These are phyloP conservation scores for Chiloscyllium plagiosum DNA, from an alignment of 2,113 vertebrate species.

Conservation along the genomic window DNA sequence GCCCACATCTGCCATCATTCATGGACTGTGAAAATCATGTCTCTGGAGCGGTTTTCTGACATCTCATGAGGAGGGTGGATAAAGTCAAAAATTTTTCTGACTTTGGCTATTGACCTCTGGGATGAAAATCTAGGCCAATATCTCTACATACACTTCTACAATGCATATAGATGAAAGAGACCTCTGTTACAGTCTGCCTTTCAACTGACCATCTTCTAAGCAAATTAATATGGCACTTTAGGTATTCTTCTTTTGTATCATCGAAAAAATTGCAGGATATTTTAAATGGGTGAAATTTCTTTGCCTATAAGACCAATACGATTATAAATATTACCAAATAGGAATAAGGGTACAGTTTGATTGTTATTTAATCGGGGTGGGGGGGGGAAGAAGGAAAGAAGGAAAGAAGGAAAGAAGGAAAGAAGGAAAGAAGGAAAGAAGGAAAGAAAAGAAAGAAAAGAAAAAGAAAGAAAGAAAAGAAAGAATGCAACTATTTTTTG, in stretches of 20 bases:
- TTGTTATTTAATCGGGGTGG: neutral
- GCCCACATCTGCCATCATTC: too few species aligned
- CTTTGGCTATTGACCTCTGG: too few species aligned
- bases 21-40: too few species aligned
- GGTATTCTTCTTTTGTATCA: neutral
- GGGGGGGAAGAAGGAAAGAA: too few species aligned
- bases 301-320: neutral
- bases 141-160: neutral
- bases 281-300: neutral
- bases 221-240: neutral
- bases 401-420: too few species aligned
- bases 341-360: neutral
- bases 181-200: neutral
- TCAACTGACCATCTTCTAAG: neutral
- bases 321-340: neutral
- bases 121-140: too few species aligned
- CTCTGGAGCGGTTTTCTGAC: too few species aligned
- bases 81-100: too few species aligned
- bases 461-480: neutral
- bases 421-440: too few species aligned
- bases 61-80: too few species aligned
- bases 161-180: neutral
- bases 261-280: neutral
- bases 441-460: too few species aligned
- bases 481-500: neutral